Percentiles rank a stretch among this genome's conserved stretches.
phyloP scores from a whole-genome alignment of 2,797 vertebrate genomes.

The Chloroceryle inda region DNA sequence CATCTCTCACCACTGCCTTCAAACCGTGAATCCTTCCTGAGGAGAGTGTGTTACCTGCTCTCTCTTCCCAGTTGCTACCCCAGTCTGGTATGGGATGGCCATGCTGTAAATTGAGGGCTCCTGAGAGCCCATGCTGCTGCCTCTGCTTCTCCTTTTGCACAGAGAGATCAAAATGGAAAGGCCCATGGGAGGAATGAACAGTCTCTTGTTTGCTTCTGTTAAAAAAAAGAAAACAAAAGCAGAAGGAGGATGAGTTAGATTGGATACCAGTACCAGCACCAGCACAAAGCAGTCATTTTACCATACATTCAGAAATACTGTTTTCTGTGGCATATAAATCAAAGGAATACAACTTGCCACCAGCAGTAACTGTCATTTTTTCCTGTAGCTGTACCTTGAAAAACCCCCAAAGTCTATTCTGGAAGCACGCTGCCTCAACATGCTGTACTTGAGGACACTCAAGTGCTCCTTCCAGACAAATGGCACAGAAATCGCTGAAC shows the following conservation, averaged over 20 bases:
- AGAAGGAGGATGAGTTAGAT: neutral
- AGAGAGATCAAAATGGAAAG: neutral
- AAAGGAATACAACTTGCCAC: constrained; percentile 21
- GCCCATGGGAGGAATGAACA: neutral
- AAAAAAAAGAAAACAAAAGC: neutral
- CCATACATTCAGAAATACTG: neutral
- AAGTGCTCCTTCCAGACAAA: neutral
- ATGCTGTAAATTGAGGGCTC: neutral
- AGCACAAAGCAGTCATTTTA: neutral
- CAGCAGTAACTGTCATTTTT: neutral
- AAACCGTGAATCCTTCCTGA: neutral
- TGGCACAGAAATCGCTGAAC: neutral
- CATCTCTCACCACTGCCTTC: neutral
- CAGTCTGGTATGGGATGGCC: neutral
- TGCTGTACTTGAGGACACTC: neutral
- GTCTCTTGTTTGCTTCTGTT: neutral
- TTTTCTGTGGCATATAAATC: neutral
- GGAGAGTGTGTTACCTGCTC: neutral
- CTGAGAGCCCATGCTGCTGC: neutral
- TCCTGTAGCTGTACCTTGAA: neutral
- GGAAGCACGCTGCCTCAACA: neutral
- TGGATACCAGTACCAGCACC: neutral
- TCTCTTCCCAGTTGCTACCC: neutral
- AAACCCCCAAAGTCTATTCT: neutral
- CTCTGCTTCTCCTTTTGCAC: neutral